These are phyloP conservation scores for Martes martes DNA, from an alignment of 2,113 vertebrate genomes.

Conservation along the genomic window DNA sequence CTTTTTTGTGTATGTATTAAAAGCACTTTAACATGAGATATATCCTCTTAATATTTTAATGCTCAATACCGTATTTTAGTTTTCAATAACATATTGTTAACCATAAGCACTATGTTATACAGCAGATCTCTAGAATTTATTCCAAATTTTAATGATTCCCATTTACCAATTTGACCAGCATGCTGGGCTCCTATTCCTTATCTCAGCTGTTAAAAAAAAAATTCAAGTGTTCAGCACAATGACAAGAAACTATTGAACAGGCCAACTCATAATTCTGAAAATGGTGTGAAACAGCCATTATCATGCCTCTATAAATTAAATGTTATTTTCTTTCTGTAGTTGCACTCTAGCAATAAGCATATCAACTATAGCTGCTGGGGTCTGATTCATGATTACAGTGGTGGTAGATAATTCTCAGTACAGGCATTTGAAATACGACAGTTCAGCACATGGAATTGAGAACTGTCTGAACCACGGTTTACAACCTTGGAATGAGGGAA, in stretches of 20 bases:
- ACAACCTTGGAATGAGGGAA: background rate
- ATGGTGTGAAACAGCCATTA: background rate
- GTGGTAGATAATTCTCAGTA: background rate
- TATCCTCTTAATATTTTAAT: background rate
- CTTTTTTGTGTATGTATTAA: background rate
- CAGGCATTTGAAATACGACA: background rate
- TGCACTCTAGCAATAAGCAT: background rate
- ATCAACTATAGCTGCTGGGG: background rate
- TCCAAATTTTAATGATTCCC: background rate
- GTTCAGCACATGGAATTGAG: background rate
- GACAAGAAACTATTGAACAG: background rate
- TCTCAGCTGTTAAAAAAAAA: background rate
- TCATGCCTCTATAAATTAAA: conserved; percentile 10
- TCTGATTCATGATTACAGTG: background rate
- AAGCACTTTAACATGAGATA: background rate
- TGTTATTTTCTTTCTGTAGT: background rate
- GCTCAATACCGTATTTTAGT: background rate
- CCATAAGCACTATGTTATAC: background rate
- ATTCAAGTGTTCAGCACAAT: background rate
- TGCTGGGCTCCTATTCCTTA: background rate
- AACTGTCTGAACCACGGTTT: background rate
- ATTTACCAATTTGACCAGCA: background rate
- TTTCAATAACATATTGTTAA: background rate
- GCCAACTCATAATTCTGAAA: background rate
- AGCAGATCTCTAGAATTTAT: background rate